Conservation (phyloP, 2,888 invertebrate genomes). For the Andrena flavipes region DNA sequence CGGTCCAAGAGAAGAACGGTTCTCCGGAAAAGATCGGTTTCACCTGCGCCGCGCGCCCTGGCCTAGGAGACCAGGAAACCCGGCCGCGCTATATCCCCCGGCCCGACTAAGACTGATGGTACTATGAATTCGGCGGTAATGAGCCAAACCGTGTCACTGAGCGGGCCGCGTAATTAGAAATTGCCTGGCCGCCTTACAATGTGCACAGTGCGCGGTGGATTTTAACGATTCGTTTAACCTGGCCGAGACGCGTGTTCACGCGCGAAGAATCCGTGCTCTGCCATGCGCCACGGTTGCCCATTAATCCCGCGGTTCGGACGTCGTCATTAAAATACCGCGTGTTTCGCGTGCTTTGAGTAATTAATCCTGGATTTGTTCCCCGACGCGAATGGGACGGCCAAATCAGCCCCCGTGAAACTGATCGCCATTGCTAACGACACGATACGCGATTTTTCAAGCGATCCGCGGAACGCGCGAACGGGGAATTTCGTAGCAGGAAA, state of each 20-base stretch:
- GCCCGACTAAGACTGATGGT: constrained; percentile 50
- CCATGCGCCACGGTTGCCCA: constrained; percentile 22
- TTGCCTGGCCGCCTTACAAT: constrained; percentile 28
- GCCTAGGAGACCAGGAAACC: not conserved
- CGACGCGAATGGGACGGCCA: not conserved
- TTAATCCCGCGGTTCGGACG: constrained; percentile 42
- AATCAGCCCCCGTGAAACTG: constrained; percentile 4
- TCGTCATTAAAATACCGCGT: constrained; percentile 55
- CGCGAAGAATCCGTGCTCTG: constrained; percentile 31
- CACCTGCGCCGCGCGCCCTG: not conserved
- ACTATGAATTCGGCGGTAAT: constrained; percentile 51
- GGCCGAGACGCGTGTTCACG: constrained; percentile 21
- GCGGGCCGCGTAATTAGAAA: constrained; percentile 64
- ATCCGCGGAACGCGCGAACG: not conserved
- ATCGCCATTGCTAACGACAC: constrained; percentile 24
- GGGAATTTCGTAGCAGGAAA: constrained; percentile 8
- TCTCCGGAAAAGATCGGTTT: constrained; percentile 15
- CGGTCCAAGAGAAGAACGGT: constrained; percentile 8
- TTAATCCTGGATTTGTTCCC: constrained; percentile 43
- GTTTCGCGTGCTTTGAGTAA: constrained; percentile 35
- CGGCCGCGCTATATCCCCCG: not conserved
- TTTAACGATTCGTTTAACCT: constrained; percentile 57
- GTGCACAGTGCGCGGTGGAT: constrained; percentile 15
- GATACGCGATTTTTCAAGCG: constrained; percentile 24
- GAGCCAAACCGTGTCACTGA: constrained; percentile 46